Conservation (phyloP, 2,797 vertebrate species). For the Cygnus olor region DNA sequence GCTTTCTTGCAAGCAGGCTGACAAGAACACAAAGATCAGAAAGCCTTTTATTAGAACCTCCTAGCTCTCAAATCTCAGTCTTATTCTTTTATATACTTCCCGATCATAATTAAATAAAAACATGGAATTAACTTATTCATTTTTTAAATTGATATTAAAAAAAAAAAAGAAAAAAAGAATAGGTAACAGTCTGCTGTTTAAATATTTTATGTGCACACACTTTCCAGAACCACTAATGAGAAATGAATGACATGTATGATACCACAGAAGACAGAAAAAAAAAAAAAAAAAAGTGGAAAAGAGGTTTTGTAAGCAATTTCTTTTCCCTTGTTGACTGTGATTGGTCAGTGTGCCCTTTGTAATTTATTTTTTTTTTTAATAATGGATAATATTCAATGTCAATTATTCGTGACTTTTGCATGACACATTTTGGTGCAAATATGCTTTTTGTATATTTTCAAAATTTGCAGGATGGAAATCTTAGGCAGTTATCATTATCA, state of each 20-base stretch:
- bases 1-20: not conserved
- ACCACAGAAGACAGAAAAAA: not conserved
- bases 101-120: not conserved
- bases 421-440: not conserved
- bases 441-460: not conserved
- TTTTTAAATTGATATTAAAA: not conserved
- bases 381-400: accelerated
- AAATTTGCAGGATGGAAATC: accelerated
- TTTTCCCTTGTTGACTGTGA: not conserved
- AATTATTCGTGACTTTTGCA: not conserved
- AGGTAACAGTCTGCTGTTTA: not conserved
- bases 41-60: not conserved
- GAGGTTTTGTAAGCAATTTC: not conserved
- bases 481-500: not conserved
- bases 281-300: not conserved
- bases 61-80: not conserved
- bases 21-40: not conserved
- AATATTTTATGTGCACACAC: not conserved
- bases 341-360: not conserved
- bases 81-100: not conserved
- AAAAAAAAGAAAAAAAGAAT: not conserved
- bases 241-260: not conserved
- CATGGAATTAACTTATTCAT: not conserved
- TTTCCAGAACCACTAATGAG: not conserved
- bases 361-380: not conserved